phyloP scores from a whole-genome alignment of 2,888 invertebrate genomes.

The Adelognathus sp. region DNA sequence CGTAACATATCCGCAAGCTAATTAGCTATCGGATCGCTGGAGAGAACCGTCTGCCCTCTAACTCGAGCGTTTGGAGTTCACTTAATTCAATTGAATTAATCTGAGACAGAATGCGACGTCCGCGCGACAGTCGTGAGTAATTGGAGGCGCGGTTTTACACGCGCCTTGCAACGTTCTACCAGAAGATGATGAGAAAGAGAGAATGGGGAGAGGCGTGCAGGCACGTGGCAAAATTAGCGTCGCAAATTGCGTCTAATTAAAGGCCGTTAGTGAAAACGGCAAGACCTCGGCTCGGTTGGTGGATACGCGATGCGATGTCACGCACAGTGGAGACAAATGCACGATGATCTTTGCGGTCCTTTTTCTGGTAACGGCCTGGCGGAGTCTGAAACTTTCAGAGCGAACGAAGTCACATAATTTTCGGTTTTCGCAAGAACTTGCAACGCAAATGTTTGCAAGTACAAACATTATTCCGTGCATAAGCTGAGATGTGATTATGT shows the following conservation, averaged over 20 bases:
- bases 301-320: slow-evolving; percentile 25
- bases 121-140: slow-evolving; percentile 67
- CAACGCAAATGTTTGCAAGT: no score
- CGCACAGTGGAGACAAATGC: slow-evolving; percentile 53
- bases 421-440: no score
- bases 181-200: not conserved
- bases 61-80: slow-evolving; percentile 57
- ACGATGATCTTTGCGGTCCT: slow-evolving; percentile 42
- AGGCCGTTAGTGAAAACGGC: slow-evolving; percentile 56
- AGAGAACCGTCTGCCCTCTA: slow-evolving; percentile 5
- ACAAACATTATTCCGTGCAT: no score
- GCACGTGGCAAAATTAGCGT: slow-evolving; percentile 69
- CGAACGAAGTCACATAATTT: not conserved
- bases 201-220: slow-evolving; percentile 5
- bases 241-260: slow-evolving; percentile 70
- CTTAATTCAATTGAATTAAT: slow-evolving; percentile 72
- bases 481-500: no score
- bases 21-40: slow-evolving; percentile 26
- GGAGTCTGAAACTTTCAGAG: not conserved
- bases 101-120: slow-evolving; percentile 53
- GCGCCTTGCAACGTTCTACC: not conserved
- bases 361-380: slow-evolving; percentile 5
- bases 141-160: slow-evolving; percentile 60
- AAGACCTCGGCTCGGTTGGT: slow-evolving; percentile 12
- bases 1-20: slow-evolving; percentile 42